phyloP scores from a whole-genome alignment of 2,797 vertebrate species.

The Etheostoma nigrum region DNA sequence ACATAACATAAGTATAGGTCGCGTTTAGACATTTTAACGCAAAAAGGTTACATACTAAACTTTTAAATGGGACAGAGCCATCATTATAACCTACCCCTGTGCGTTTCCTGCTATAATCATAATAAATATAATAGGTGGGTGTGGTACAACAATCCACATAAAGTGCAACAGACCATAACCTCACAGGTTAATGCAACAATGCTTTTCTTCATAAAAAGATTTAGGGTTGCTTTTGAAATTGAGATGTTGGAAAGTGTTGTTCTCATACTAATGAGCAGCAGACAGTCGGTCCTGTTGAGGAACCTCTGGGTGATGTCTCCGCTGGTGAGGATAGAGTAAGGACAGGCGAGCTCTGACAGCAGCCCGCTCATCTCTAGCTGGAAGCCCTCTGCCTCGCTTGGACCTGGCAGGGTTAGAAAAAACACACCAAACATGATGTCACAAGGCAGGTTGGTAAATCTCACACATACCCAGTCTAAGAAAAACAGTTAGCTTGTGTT shows the following conservation, averaged over 20 bases:
- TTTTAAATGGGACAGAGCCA: no score
- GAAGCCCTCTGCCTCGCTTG: constrained; percentile 94
- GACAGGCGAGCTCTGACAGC: constrained; percentile 93
- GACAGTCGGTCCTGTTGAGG: constrained; percentile 91
- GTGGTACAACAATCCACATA: neutral
- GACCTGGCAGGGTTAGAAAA: constrained; percentile 79
- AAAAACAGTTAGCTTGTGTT: neutral
- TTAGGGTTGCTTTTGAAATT: neutral
- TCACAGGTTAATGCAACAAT: neutral
- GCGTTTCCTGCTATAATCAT: no score
- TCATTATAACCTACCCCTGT: no score
- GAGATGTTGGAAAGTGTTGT: neutral
- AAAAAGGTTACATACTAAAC: no score
- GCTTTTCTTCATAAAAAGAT: neutral
- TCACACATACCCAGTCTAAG: neutral
- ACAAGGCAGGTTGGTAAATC: neutral
- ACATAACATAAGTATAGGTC: no score
- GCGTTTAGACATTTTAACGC: no score
- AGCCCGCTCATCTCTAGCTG: constrained; percentile 97
- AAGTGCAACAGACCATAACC: neutral
- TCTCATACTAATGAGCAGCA: constrained; percentile 93
- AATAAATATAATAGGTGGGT: no score
- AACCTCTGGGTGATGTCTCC: constrained; percentile 94
- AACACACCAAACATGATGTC: neutral
- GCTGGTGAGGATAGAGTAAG: constrained; percentile 89